Evolutionary conservation across 2,113 vertebrate species (phyloP).

Genomic region (Ophiodon elongatus): DNA sequence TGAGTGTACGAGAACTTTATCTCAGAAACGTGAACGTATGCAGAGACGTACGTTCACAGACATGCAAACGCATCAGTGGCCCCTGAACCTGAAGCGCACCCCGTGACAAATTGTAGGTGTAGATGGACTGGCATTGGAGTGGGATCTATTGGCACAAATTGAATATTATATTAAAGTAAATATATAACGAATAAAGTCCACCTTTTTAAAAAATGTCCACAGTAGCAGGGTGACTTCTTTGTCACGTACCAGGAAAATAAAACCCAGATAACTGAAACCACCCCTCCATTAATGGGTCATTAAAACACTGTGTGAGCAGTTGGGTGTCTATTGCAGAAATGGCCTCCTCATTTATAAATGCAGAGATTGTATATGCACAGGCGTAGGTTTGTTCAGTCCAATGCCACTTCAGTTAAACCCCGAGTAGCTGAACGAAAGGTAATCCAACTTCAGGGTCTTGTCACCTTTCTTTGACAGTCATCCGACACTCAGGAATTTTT

Average conservation of each 20-base stretch:
- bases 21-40: conserved; percentile 50
- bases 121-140: conserved; percentile 31
- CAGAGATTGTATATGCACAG: conserved; percentile 30
- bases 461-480: conserved; percentile 72
- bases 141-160: not conserved
- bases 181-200: not conserved
- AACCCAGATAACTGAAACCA: conserved; percentile 63
- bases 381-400: conserved; percentile 23
- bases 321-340: conserved; percentile 52
- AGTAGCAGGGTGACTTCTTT: conserved; percentile 15
- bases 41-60: conserved; percentile 37
- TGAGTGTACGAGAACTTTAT: conserved; percentile 58
- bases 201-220: no score
- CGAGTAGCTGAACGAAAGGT: conserved; percentile 41
- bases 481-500: conserved; percentile 82
- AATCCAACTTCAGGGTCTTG: conserved; percentile 67
- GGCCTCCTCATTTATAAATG: conserved; percentile 51
- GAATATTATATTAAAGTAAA: not conserved
- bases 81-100: conserved; percentile 14
- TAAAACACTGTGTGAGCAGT: conserved; percentile 24
- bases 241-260: conserved; percentile 42
- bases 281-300: conserved; percentile 21
- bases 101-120: conserved; percentile 1
- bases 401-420: conserved; percentile 31
- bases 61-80: conserved; percentile 19